These are phyloP conservation scores for Pantherophis guttatus DNA, from an alignment of 2,113 vertebrate species.

Conservation along the genomic window DNA sequence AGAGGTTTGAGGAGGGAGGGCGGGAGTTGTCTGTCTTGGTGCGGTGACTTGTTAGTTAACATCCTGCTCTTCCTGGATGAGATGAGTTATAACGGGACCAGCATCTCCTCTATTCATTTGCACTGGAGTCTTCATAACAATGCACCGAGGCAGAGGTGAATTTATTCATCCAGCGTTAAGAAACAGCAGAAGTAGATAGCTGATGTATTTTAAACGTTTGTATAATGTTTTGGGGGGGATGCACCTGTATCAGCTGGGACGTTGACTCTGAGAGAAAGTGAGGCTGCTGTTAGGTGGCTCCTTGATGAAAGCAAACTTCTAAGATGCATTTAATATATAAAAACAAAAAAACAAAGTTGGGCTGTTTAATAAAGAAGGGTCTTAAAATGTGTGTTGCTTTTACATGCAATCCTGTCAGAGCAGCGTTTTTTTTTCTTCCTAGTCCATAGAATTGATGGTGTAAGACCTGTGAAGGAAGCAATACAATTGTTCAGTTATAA, in stretches of 20 bases:
- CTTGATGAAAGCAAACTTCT: slow-evolving; percentile 3
- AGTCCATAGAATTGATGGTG: slow-evolving; percentile 70
- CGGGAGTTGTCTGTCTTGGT: slow-evolving; percentile 60
- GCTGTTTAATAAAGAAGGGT: slow-evolving; percentile 5
- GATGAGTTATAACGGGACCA: slow-evolving; percentile 80
- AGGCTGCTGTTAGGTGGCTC: slow-evolving; percentile 29
- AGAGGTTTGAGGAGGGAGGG: slow-evolving; percentile 57
- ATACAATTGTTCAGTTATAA: slow-evolving; percentile 68
- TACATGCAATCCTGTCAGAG: slow-evolving; percentile 66
- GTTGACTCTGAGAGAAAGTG: slow-evolving; percentile 29
- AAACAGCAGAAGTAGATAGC: slow-evolving; percentile 42
- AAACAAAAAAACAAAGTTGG: not conserved
- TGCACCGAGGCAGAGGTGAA: slow-evolving; percentile 82
- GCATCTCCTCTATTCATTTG: slow-evolving; percentile 69
- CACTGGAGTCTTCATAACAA: slow-evolving; percentile 78
- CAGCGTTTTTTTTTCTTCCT: slow-evolving; percentile 58
- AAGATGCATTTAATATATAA: not conserved
- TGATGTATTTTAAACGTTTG: not conserved
- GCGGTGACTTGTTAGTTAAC: slow-evolving; percentile 69
- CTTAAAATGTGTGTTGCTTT: slow-evolving; percentile 29
- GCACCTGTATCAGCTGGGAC: slow-evolving; percentile 44
- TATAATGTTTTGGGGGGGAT: slow-evolving; percentile 29
- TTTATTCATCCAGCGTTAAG: slow-evolving; percentile 62
- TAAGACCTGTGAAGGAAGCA: slow-evolving; percentile 72
- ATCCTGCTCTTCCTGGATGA: slow-evolving; percentile 71